phyloP scores from a whole-genome alignment of 1,140 invertebrate genomes.

The Ceratina calcarata region DNA sequence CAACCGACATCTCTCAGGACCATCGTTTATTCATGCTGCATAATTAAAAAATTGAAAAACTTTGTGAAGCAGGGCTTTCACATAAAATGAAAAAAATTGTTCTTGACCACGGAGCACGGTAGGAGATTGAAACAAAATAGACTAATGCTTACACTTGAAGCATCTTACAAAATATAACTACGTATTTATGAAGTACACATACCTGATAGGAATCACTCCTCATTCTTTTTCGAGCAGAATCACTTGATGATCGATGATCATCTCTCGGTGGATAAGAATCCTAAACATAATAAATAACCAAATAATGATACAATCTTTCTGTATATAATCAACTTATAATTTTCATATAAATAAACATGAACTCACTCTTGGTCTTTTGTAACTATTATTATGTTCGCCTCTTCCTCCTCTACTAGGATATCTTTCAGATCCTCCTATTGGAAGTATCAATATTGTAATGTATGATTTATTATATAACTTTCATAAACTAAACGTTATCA shows the following conservation, averaged over 20 bases:
- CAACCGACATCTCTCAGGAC: conserved; percentile 59
- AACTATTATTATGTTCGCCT: conserved; percentile 76
- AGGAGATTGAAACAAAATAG: conserved; percentile 46
- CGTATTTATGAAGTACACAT: conserved; percentile 59
- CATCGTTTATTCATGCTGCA: conserved; percentile 58
- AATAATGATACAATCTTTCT: background rate
- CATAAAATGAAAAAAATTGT: conserved; percentile 40
- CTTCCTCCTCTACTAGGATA: conserved; percentile 75
- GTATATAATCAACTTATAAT: background rate
- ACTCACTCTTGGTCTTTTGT: conserved; percentile 74
- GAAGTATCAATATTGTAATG: conserved; percentile 30
- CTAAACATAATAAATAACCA: conserved; percentile 54
- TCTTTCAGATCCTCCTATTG: conserved; percentile 70
- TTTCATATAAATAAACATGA: conserved; percentile 15
- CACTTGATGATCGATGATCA: conserved; percentile 75
- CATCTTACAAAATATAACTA: conserved; percentile 12
- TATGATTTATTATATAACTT: background rate
- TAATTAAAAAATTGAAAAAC: conserved; percentile 36
- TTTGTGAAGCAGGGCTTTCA: conserved; percentile 41
- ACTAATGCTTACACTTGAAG: conserved; percentile 27
- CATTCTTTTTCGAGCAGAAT: conserved; percentile 73
- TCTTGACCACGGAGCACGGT: conserved; percentile 44
- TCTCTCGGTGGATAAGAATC: conserved; percentile 74
- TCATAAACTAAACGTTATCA: background rate
- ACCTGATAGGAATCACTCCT: conserved; percentile 78